Evolutionary conservation across 2,797 vertebrate genomes (phyloP), one percentile per base, ranked within the genome.

Genomic region (Hydrolagus colliei): DNA sequence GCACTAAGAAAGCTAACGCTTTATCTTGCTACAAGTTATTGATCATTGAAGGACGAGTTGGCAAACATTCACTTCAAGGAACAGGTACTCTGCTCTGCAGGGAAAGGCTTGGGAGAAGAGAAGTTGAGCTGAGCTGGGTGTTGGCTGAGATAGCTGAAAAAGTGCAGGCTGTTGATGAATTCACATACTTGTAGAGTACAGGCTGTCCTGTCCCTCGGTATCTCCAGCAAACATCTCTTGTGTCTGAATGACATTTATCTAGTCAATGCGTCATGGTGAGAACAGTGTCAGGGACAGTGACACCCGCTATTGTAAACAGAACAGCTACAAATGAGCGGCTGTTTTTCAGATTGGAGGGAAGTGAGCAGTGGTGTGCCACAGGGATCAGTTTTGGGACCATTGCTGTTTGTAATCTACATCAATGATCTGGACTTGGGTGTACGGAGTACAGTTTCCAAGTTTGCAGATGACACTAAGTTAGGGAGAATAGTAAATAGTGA

Each of bases 1-100:
- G 27, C 11, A 63, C 9, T 7, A 7, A 65, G 59, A 59, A n/a
- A 11, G 14, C 8, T 0, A 12, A 27, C 5, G 32, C 35, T 73
- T 32, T 73, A 65, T 68, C 22, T 4, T 82, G 27, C 89, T 89
- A 71, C 84, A 94, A 93, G 93, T 89, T 93, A 87, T 88, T 95
- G 88, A 93, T 89, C 93, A 87, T 88, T 95, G 88, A 90, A 89
- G 86, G 91, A 93, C 86, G 91, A 92, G 77, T 86, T 89, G 87
- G 91, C 91, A 86, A 92, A 94, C 91, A 85, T 88, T 90, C 89
- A 91, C 90, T 95, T 94, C 90, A 91, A 89, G 90, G 89, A 52
- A 78, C 80, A 91, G 91, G 91, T 94, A 93, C 88, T 92, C 1
- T 92, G 91, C 88, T 93, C 90, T 86, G 88, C 75, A 85, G 93